Percentiles rank a stretch among this genome's conserved stretches.
Conservation (phyloP, 2,797 vertebrate species). For the Clarias fuscus region DNA sequence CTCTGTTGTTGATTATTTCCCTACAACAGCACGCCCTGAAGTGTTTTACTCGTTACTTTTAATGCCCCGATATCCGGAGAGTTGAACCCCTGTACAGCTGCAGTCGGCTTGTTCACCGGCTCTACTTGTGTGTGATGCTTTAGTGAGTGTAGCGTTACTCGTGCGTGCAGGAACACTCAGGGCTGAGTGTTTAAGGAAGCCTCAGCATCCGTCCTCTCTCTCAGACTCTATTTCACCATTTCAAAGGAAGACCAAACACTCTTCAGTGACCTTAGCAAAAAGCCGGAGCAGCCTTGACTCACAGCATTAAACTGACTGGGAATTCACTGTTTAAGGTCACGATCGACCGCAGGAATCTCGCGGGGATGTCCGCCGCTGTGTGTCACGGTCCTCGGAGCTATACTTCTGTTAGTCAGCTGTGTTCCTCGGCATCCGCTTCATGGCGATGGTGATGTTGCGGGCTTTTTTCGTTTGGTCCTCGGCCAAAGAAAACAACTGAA, state of each 20-base stretch:
- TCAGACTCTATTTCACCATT: conserved; percentile 1
- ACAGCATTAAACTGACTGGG: conserved; percentile 2
- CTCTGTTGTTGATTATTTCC: background rate
- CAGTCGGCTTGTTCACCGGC: background rate
- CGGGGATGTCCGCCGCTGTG: background rate
- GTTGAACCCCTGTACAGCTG: conserved; percentile 9
- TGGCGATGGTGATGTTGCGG: background rate
- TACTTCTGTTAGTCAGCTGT: conserved; percentile 19
- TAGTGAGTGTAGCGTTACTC: background rate
- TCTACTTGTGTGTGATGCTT: background rate
- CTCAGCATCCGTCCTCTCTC: conserved; percentile 5
- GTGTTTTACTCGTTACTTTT: background rate
- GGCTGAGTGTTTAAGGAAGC: conserved; percentile 21
- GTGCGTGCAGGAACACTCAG: conserved; percentile 4
- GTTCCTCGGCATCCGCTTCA: background rate
- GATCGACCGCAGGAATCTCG: conserved; percentile 21
- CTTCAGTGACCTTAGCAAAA: conserved; percentile 6
- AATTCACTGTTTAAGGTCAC: conserved; percentile 31
- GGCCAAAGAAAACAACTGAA: background rate
- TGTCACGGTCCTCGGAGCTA: background rate
- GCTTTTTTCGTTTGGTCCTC: background rate
- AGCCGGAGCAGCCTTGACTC: conserved; percentile 27
- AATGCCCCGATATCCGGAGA: background rate
- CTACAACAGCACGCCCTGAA: background rate
- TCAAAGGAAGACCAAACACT: conserved; percentile 34